phyloP scores from a whole-genome alignment of 1,140 invertebrate genomes.

The Gyrodactylus bullatarudis region DNA sequence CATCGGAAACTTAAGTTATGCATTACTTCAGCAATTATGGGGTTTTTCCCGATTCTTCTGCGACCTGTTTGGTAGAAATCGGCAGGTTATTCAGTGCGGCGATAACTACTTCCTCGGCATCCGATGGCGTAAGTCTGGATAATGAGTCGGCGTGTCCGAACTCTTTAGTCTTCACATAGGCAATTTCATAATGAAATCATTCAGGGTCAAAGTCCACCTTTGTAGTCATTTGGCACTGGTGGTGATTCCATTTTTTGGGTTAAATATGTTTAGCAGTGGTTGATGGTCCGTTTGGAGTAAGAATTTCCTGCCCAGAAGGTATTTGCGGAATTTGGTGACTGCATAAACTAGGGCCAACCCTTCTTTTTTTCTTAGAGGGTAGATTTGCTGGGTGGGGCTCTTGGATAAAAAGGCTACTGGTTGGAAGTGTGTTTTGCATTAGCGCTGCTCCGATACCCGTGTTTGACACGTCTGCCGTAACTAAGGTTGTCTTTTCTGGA shows the following conservation, averaged over 20 bases:
- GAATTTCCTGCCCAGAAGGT: slow-evolving; percentile 18
- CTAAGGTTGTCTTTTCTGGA: background rate
- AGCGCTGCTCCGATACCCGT: background rate
- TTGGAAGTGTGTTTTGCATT: background rate
- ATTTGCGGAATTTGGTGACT: slow-evolving; percentile 24
- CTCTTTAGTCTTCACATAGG: slow-evolving; percentile 9
- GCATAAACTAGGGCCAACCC: slow-evolving; percentile 22
- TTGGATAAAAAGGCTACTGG: background rate
- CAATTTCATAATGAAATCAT: slow-evolving; percentile 14
- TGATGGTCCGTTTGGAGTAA: slow-evolving; percentile 17
- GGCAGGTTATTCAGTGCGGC: no score
- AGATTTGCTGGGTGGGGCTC: slow-evolving; percentile 18
- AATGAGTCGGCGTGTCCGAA: background rate
- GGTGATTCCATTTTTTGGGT: slow-evolving; percentile 9
- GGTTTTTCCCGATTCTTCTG: no score
- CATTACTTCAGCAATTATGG: no score
- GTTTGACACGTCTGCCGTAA: background rate
- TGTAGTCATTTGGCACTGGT: slow-evolving; percentile 13
- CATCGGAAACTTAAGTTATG: no score
- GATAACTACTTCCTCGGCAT: no score
- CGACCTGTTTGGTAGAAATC: no score
- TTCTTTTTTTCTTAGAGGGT: slow-evolving; percentile 25
- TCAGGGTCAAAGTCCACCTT: slow-evolving; percentile 14
- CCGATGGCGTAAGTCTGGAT: no score
- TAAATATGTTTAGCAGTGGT: slow-evolving; percentile 13